These are phyloP conservation scores for Coptodon rendalli DNA, from an alignment of 2,113 vertebrate species.

Conservation along the genomic window DNA sequence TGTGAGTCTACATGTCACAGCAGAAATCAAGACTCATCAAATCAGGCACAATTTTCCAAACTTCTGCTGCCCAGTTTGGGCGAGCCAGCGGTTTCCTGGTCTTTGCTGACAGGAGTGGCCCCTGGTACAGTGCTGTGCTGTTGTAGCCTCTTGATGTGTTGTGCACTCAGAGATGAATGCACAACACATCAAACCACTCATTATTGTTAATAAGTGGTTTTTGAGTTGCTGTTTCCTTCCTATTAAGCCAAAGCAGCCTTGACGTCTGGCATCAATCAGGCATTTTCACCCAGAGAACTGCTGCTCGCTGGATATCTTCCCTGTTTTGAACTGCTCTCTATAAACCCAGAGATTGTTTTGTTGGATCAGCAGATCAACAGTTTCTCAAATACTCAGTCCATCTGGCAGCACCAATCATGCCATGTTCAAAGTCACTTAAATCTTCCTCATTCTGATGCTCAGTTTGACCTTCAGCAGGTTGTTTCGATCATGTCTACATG, in stretches of 20 bases:
- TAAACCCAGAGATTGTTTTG: neutral
- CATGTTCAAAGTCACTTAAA: neutral
- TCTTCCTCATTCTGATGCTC: neutral
- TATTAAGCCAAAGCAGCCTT: neutral
- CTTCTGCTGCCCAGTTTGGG: neutral
- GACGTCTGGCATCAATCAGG: neutral
- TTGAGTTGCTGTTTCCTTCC: neutral
- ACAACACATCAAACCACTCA: neutral
- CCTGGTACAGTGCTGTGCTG: neutral
- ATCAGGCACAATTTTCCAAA: neutral
- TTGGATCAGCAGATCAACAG: neutral
- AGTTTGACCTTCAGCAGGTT: neutral
- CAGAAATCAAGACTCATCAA: rapidly evolving
- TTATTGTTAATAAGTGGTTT: neutral
- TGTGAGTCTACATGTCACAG: neutral
- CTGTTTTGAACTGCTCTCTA: neutral
- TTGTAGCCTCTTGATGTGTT: neutral
- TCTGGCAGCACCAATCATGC: neutral
- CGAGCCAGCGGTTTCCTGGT: neutral
- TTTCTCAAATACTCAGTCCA: neutral
- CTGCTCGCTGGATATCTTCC: neutral
- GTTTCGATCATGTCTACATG: neutral
- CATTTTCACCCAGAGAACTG: neutral
- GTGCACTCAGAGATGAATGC: neutral
- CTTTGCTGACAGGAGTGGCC: neutral